A percentile compares a stretch with the other conserved stretches of the same genome.
Conservation (phyloP, 2,113 vertebrate species). For the Eublepharis macularius region DNA sequence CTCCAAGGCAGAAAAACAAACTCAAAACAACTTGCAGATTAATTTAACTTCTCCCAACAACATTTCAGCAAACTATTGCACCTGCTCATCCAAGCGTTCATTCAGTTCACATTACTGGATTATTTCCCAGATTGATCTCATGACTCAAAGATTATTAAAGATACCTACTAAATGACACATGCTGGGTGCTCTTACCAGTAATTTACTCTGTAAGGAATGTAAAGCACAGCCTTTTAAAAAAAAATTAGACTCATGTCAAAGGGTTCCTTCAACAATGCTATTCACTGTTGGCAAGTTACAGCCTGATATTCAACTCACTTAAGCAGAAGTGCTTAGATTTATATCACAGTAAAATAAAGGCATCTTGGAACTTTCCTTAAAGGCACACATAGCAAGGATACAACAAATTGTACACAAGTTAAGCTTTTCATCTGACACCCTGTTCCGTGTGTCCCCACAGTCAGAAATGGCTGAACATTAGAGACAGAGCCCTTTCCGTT, state of each 20-base stretch:
- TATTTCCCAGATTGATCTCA: background rate
- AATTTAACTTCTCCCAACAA: background rate
- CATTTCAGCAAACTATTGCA: background rate
- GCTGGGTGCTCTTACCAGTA: background rate
- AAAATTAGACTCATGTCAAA: background rate
- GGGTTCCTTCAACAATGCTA: background rate
- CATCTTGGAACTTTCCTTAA: background rate
- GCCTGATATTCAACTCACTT: background rate
- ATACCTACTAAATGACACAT: background rate
- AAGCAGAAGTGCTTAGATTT: slow-evolving; percentile 4
- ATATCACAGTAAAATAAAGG: background rate
- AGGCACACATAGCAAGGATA: background rate
- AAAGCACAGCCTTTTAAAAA: accelerated
- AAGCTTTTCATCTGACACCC: too few species aligned
- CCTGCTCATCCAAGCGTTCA: background rate
- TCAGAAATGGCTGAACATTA: too few species aligned
- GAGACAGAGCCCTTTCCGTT: too few species aligned
- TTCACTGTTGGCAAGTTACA: background rate
- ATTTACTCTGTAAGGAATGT: background rate
- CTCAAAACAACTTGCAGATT: background rate
- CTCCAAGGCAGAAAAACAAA: background rate
- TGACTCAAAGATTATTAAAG: background rate
- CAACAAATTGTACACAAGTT: too few species aligned
- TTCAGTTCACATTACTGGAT: accelerated
- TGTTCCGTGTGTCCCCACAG: too few species aligned